These are phyloP conservation scores for Donacobius atricapilla DNA, from an alignment of 2,113 vertebrate species.

Conservation along the genomic window DNA sequence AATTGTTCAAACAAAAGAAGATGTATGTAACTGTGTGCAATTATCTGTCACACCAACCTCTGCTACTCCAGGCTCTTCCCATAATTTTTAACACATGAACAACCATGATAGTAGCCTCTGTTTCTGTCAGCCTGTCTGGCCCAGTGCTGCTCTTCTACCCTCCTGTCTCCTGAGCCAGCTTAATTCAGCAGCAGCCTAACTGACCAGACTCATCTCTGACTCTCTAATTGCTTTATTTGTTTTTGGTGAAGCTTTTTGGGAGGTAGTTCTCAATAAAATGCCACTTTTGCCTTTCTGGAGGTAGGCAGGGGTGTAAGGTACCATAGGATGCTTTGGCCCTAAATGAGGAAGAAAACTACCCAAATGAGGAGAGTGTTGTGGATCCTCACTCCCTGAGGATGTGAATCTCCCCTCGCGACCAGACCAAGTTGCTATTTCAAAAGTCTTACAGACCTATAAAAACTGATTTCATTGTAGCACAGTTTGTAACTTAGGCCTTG, in stretches of 20 bases:
- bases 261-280: neutral
- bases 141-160: neutral
- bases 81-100: accelerated
- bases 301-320: neutral
- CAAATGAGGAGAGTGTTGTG: neutral
- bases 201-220: neutral
- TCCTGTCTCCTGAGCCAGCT: neutral
- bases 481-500: neutral
- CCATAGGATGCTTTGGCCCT: neutral
- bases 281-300: neutral
- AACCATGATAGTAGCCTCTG: accelerated
- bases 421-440: neutral
- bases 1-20: neutral
- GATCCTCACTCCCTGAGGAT: neutral
- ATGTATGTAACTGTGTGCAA: accelerated
- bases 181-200: neutral
- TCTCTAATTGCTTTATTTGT: neutral
- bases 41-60: neutral
- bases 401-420: neutral
- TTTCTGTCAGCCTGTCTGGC: neutral
- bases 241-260: neutral
- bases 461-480: accelerated
- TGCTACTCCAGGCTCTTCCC: neutral
- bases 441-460: neutral
- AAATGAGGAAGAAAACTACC: neutral